A percentile compares a stretch with the other conserved stretches of the same genome.
These are phyloP conservation scores for Habrosyne pyritoides DNA, from an alignment of 2,888 invertebrate species.

Conservation along the genomic window DNA sequence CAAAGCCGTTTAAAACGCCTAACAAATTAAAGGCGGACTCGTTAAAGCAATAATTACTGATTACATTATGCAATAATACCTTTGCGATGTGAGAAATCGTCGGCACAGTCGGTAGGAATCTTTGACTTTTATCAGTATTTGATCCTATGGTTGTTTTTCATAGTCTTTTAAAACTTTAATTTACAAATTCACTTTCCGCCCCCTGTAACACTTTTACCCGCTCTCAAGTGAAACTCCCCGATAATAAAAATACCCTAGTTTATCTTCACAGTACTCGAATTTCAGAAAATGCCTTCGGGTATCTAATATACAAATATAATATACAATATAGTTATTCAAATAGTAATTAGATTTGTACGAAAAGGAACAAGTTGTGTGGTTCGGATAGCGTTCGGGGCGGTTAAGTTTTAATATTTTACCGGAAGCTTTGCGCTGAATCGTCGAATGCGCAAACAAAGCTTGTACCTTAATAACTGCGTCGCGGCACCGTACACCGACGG, in stretches of 20 bases:
- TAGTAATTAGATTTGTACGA: conserved; percentile 10
- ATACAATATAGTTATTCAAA: neutral
- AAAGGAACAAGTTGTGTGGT: conserved; percentile 41
- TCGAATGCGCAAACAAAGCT: conserved; percentile 74
- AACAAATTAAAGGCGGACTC: conserved; percentile 83
- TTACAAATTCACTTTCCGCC: no score
- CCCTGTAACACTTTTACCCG: no score
- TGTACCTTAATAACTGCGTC: conserved; percentile 72
- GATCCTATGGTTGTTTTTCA: neutral
- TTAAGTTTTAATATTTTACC: conserved; percentile 76
- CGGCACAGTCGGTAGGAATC: neutral
- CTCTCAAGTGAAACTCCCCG: no score
- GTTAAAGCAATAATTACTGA: conserved; percentile 82
- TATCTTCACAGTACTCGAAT: no score
- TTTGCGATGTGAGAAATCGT: conserved; percentile 37
- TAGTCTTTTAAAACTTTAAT: no score
- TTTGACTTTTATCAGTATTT: neutral
- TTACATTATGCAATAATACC: conserved; percentile 77
- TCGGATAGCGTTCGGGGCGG: conserved; percentile 47
- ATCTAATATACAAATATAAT: no score
- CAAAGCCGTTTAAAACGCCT: conserved; percentile 83
- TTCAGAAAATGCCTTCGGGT: no score
- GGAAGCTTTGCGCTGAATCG: conserved; percentile 64
- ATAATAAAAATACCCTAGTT: no score
- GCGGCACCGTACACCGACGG: conserved; percentile 53